Evolutionary conservation across 2,797 vertebrate species (phyloP), one percentile per base, ranked within the genome.

Genomic region (Tarsius wallacei): DNA sequence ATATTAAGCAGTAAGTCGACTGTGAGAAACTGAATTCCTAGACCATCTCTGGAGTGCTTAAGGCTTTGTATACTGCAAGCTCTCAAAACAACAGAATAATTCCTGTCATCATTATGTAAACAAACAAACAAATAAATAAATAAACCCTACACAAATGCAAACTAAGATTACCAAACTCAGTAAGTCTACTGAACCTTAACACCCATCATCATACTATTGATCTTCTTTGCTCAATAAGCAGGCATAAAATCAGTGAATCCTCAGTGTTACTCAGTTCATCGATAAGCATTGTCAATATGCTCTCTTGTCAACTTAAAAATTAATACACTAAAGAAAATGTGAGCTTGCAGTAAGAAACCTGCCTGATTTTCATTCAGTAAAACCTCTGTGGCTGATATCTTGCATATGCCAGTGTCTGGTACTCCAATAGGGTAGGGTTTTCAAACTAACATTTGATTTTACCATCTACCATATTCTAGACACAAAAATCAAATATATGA

Each of bases 401-500:
- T 80, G 31, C 68, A 61, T 57, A 55, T 47, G 83, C 63, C 73
- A 90, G 33, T 57, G 28, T 66, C 73, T 64, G 22, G n/a, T 36
- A 77, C n/a, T 74, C 66, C 7, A 76, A 4, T 36, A 93, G 16
- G 31, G 19, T 36, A 77, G 81, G 31, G 28, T 47, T 94, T 96
- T 88, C 63, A 81, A 93, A 82, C 21, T 85, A 83, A 70, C n/a
- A 81, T n/a, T 86, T 82, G 78, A 55, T 96, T 94, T 93, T 94
- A 90, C 77, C 73, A 77, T 71, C 73, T 93, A 80, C 21, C 71
- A 33, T 84, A 83, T 70, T 97, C n/a, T 33, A 96, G 57, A 61
- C 5, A 89, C 14, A 15, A 91, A n/a, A 94, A 71, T 33, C 36
- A 90, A 93, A 74, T 61, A 21, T 36, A 1, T 84, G 86, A 87